Evolutionary conservation across 1,140 invertebrate genomes (phyloP), one percentile per base, ranked within the genome.

Genomic region (Lepidurus arcticus): DNA sequence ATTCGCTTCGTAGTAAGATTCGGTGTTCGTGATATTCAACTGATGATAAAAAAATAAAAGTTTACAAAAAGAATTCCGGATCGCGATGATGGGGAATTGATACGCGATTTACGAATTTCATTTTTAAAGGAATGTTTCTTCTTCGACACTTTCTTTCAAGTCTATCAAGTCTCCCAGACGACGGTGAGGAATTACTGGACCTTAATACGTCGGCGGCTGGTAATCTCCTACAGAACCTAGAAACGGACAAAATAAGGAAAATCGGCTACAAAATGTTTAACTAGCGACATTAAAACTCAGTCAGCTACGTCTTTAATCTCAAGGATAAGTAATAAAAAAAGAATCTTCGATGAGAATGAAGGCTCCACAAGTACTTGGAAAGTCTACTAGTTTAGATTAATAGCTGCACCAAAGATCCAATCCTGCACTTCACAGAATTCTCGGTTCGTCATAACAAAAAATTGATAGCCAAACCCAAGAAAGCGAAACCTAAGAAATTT

Each of bases 161-260:
- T 4, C 34, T 34, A 34, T 34, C 53, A 16, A 21, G 53, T 13
- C 21, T 65, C 21, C 53, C 16, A 65, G 53, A 21, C 53, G 21
- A 21, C 53, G 21, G 53, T 65, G 16, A 21, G 13, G 16, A 65
- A 34, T 34, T 65, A 16, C 21, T 65, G 21, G 16, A 65, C 34
- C 42, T 74, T 78, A 78, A 74, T 78, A 78, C 13, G 78, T 78
- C 6, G 78, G 78, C 44, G 78, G 78, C n/a, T 78, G 78, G 73
- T 78, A 78, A 24, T 78, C 78, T 21, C 78, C 78, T 11, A 78
- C 26, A 44, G 78, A 44, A 47, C 78, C 78, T 78, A 42, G 8
- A 74, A 78, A 47, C 44, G 53, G 13, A 74, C 26, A 13, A n/a
- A 45, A 8, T 8, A 7, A 44, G 7, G 11, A 76, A 24, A 26